These are phyloP conservation scores for Drosophila elegans DNA, from an alignment of 1,140 invertebrate species.

Conservation along the genomic window DNA sequence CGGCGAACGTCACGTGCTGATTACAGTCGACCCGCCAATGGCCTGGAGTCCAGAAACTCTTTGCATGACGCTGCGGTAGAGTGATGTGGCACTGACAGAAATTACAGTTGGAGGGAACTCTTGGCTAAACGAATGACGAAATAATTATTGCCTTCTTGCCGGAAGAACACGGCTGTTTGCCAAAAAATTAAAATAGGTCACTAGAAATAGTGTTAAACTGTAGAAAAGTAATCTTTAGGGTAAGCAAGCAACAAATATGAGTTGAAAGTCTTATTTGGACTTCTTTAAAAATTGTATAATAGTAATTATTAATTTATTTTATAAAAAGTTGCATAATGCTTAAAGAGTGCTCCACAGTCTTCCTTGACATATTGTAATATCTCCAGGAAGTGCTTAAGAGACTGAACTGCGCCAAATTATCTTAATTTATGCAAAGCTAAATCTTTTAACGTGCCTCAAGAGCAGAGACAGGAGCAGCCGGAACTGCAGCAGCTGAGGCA, in stretches of 20 bases:
- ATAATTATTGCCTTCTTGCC: slow-evolving; percentile 67
- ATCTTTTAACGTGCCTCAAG: slow-evolving; percentile 69
- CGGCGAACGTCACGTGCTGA: slow-evolving; percentile 59
- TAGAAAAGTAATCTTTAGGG: too few relatives aligned
- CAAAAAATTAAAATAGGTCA: too few relatives aligned
- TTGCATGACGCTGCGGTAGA: slow-evolving; percentile 30
- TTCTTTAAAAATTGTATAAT: too few relatives aligned
- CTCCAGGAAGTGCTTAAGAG: slow-evolving; percentile 6
- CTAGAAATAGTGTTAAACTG: too few relatives aligned
- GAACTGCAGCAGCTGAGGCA: slow-evolving; percentile 7
- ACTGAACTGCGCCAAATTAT: slow-evolving; percentile 56
- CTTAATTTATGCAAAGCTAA: slow-evolving; percentile 76
- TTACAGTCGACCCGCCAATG: slow-evolving; percentile 41
- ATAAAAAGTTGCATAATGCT: too few relatives aligned
- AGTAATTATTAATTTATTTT: too few relatives aligned
- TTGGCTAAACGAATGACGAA: slow-evolving; percentile 37
- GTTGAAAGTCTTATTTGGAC: too few relatives aligned
- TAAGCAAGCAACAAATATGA: too few relatives aligned
- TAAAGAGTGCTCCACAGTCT: too few relatives aligned
- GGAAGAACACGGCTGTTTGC: too few relatives aligned
- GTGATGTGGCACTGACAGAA: slow-evolving; percentile 62
- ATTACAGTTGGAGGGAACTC: slow-evolving; percentile 57
- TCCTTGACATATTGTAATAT: background rate
- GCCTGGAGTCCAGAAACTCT: slow-evolving; percentile 6
- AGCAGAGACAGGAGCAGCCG: slow-evolving; percentile 10